Base-by-base conservation (phyloP, 2,797 vertebrate species). In the Heteromormyrus szaboi region DNA sequence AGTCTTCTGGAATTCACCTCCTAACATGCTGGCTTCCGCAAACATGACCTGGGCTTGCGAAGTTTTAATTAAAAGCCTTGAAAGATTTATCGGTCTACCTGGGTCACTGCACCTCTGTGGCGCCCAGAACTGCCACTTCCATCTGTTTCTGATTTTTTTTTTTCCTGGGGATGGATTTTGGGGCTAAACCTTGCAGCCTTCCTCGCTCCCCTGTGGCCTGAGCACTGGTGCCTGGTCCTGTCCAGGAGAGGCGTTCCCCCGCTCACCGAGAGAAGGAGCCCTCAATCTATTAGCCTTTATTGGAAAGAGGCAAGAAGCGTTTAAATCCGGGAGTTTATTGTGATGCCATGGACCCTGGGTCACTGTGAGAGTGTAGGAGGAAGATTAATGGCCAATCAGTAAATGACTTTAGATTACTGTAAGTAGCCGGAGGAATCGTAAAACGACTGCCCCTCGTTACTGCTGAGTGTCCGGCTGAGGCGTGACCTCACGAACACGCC, bases 251-350 rank as follows among this genome's bases (percentile, higher is more conserved):
- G 79, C 5, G 3, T 90, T 85, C 87, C 92, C 92, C 87, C 89
- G 85, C 89, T 89, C 92, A 92, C 87, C 81, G 90, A 84, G 88
- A 92, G 53, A 87, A 91, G 88, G 88, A 91, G 89, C 89, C 92
- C 72, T 59, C 92, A 93, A 93, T 91, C 91, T 88, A 89, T 88
- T 91, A 59, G 89, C 44, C 33, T 90, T 93, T 93, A 94, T 93
- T 94, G 89, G 83, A 94, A 93, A 81, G 91, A 87, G 79, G 84
- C 0, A 0, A 93, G 89, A 92, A 93, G 93, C 90, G 86, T 91
- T 93, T 92, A 92, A 94, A 94, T 90, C 92, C 85, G 90, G 90
- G 86, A 90, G 92, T 92, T 91, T 95, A 92, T 93, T 89, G 93
- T 91, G 89, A 89, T 93, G 87, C 89, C 84, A 19, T 91, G 91